Evolutionary conservation across 1,140 invertebrate species (phyloP).

Genomic region (Lordiphosa clarofinis): DNA sequence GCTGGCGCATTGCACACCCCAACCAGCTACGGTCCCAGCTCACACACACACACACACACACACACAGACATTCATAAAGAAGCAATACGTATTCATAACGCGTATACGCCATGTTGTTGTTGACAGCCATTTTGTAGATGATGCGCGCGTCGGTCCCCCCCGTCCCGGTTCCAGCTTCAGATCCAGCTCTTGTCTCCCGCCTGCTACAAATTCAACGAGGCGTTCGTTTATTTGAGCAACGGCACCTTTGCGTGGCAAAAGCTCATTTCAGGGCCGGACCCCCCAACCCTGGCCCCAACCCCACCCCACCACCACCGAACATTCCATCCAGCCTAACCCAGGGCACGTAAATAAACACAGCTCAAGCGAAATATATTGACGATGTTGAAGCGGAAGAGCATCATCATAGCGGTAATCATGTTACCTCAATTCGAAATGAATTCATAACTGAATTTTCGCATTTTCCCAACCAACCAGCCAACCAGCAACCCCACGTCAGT

Average conservation of each 20-base stretch:
- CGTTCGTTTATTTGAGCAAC: slow-evolving; percentile 73
- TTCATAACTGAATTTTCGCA: slow-evolving; percentile 79
- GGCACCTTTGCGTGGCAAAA: slow-evolving; percentile 71
- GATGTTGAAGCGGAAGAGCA: slow-evolving; percentile 74
- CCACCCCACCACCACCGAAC: background rate
- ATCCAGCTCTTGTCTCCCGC: slow-evolving; percentile 11
- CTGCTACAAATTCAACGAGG: slow-evolving; percentile 60
- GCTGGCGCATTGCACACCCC: slow-evolving; percentile 37
- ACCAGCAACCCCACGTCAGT: slow-evolving; percentile 29
- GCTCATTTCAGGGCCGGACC: slow-evolving; percentile 51
- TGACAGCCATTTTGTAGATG: slow-evolving; percentile 75
- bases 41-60: slow-evolving; percentile 4
- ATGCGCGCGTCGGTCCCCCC: slow-evolving; percentile 60
- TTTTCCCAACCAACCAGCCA: slow-evolving; percentile 37
- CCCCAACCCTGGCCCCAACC: background rate
- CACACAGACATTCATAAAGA: slow-evolving; percentile 41
- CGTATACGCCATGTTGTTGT: slow-evolving; percentile 75
- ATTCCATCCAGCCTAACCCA: slow-evolving; percentile 1
- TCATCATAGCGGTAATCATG: slow-evolving; percentile 79
- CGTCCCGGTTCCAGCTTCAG: slow-evolving; percentile 1
- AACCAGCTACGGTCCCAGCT: background rate
- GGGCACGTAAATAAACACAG: slow-evolving; percentile 71
- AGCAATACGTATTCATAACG: slow-evolving; percentile 75
- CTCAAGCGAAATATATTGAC: slow-evolving; percentile 75
- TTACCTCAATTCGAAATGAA: slow-evolving; percentile 79